These are phyloP conservation scores for Drosophila affinis DNA, from an alignment of 2,888 invertebrate species.

Conservation along the genomic window DNA sequence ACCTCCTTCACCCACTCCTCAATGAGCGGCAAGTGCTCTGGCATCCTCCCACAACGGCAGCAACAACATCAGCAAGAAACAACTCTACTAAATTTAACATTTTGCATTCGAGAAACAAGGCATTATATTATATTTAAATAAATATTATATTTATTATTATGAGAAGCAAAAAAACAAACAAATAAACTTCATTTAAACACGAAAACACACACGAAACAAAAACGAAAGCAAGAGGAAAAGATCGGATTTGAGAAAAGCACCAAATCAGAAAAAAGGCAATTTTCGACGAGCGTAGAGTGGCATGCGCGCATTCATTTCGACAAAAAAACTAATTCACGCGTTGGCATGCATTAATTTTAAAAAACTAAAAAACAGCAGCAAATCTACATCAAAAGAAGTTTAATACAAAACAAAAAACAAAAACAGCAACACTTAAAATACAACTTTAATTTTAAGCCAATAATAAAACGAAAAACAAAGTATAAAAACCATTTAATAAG, in stretches of 20 bases:
- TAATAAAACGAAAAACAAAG: constrained; percentile 60
- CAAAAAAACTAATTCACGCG: constrained; percentile 31
- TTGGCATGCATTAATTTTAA: constrained; percentile 66
- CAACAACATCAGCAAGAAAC: constrained; percentile 38
- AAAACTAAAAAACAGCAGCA: constrained; percentile 38
- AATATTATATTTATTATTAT: constrained; percentile 81
- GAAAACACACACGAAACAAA: constrained; percentile 46
- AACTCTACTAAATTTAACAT: constrained; percentile 74
- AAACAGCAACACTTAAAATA: constrained; percentile 65
- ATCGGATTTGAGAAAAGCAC: constrained; percentile 41
- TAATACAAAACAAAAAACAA: constrained; percentile 22
- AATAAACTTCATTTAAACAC: constrained; percentile 76
- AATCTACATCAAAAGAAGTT: constrained; percentile 28
- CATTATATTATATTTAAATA: constrained; percentile 82
- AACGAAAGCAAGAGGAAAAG: constrained; percentile 34
- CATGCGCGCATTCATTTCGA: constrained; percentile 61
- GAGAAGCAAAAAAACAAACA: constrained; percentile 75
- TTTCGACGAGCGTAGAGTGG: constrained; percentile 47
- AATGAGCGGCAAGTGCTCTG: constrained; percentile 11
- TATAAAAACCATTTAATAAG: constrained; percentile 59
- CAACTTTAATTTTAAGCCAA: constrained; percentile 76
- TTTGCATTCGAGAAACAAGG: constrained; percentile 81
- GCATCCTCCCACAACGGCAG: constrained; percentile 42
- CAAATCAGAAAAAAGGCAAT: constrained; percentile 44
- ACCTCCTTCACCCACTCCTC: constrained; percentile 10